Evolutionary conservation across 2,888 invertebrate genomes (phyloP).

Genomic region (Alentia gelatinosa): DNA sequence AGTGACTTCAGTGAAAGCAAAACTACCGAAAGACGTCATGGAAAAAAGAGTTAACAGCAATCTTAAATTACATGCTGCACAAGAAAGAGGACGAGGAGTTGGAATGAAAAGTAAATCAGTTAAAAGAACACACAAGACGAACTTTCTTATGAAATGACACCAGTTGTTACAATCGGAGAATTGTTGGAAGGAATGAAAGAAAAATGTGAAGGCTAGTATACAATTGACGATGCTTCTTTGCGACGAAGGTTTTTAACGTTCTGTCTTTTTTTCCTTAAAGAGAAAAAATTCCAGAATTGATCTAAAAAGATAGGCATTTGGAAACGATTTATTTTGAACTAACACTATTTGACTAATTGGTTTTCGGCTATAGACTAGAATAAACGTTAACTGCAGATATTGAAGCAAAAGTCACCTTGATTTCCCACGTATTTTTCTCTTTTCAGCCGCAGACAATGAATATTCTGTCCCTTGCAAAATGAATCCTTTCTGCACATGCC

Average conservation of each 20-base stretch:
- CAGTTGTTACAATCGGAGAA: slow-evolving; percentile 23
- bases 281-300: background rate
- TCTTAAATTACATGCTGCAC: background rate
- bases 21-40: background rate
- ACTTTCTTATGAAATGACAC: background rate
- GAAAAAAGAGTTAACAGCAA: background rate
- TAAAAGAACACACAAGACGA: background rate
- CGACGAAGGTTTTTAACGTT: background rate
- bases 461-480: slow-evolving; percentile 29
- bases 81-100: background rate
- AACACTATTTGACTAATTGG: background rate
- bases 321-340: background rate
- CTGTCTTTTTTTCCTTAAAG: background rate
- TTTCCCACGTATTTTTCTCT: slow-evolving; percentile 16
- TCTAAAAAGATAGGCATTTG: background rate
- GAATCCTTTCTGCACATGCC: background rate
- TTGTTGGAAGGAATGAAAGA: background rate
- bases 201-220: slow-evolving; percentile 40
- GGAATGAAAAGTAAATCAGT: background rate
- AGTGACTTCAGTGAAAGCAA: background rate
- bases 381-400: slow-evolving; percentile 17
- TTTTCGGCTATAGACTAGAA: slow-evolving; percentile 23
- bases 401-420: slow-evolving; percentile 4
- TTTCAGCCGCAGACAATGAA: slow-evolving; percentile 51
- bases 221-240: slow-evolving; percentile 16